phyloP scores from a whole-genome alignment of 2,113 vertebrate species.

The Hippopotamus amphibius region DNA sequence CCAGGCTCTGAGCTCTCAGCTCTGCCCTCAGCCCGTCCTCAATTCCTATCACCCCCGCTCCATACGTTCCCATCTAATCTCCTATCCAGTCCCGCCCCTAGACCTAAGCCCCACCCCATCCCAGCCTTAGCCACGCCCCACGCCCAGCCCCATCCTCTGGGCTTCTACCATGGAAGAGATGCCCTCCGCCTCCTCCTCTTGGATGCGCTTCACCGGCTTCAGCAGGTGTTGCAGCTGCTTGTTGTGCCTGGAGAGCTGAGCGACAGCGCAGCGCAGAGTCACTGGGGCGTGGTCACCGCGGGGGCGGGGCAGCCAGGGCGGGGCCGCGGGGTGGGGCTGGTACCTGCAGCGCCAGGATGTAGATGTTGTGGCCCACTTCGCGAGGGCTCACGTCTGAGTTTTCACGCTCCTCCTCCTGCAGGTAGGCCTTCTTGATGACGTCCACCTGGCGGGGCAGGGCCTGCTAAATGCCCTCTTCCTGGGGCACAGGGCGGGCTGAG shows the following conservation, averaged over 20 bases:
- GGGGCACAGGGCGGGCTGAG: background rate
- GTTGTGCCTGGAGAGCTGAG: slow-evolving; percentile 96
- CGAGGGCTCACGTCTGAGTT: slow-evolving; percentile 93
- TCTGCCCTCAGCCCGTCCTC: background rate
- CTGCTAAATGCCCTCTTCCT: background rate
- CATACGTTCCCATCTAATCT: background rate
- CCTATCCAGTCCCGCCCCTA: background rate
- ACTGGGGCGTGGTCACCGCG: fast-evolving
- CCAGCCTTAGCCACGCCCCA: background rate
- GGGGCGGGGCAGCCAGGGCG: fast-evolving
- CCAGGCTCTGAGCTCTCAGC: background rate
- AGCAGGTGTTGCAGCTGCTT: slow-evolving; percentile 93
- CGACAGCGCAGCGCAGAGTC: background rate
- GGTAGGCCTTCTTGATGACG: slow-evolving; percentile 97
- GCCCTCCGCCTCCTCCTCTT: slow-evolving; percentile 96
- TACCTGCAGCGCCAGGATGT: slow-evolving; percentile 98
- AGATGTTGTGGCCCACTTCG: slow-evolving; percentile 98
- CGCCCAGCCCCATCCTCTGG: fast-evolving
- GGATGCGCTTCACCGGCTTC: slow-evolving; percentile 91
- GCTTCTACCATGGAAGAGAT: slow-evolving; percentile 95
- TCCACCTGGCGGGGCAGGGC: slow-evolving; percentile 89
- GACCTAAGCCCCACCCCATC: background rate
- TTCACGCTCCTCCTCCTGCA: slow-evolving; percentile 94
- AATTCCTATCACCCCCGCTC: background rate
- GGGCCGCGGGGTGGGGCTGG: fast-evolving